These are phyloP conservation scores for human (Homo sapiens) DNA, from an alignment of 2,113 vertebrate species.

Conservation along the genomic window GRCh38 chr9:22071001-22071500, in stretches of 20 bases:
- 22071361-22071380: no score
- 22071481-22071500: not conserved
- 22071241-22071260: not conserved
- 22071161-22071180: not conserved
- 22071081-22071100: not conserved
- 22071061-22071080: not conserved
- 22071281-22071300: not conserved
- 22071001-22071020: not conserved
- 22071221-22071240: conserved; percentile 11
- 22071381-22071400: not conserved
- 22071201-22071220: not conserved
- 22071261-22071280: not conserved
- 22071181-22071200: not conserved
- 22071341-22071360: no score
- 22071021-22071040: not conserved
- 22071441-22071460: not conserved
- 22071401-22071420: not conserved
- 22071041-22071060: not conserved
- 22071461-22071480: not conserved
- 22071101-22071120: not conserved
- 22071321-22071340: no score
- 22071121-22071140: not conserved
- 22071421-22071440: not conserved
- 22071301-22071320: no score
- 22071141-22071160: not conserved